These are phyloP conservation scores for Papilio demoleus DNA, from an alignment of 2,888 invertebrate species.

Conservation along the genomic window DNA sequence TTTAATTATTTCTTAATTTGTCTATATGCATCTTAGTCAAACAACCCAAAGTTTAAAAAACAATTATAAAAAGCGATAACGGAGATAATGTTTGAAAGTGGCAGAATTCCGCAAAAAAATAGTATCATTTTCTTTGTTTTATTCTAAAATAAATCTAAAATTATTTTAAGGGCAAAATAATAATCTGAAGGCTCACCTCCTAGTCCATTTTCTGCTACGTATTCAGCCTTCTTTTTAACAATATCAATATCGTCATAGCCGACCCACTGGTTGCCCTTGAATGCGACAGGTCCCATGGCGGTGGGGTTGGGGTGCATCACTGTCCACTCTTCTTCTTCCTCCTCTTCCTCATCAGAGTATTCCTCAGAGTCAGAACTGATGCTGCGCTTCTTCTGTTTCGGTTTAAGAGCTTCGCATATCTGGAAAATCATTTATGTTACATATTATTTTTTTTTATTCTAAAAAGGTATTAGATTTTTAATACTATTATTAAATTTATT, in stretches of 20 bases:
- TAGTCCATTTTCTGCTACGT: constrained; percentile 91
- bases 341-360: constrained; percentile 71
- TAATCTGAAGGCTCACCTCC: too few species aligned
- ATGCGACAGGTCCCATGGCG: constrained; percentile 96
- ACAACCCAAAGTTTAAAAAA: neutral
- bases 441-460: neutral
- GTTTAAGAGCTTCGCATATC: constrained; percentile 92
- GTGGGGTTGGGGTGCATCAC: constrained; percentile 91
- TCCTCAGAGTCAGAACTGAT: constrained; percentile 58
- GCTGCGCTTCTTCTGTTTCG: constrained; percentile 62
- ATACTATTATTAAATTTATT: neutral
- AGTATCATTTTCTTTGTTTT: too few species aligned
- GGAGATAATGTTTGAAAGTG: too few species aligned
- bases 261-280: constrained; percentile 93
- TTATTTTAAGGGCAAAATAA: too few species aligned
- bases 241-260: constrained; percentile 95
- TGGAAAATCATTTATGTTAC: constrained; percentile 56
- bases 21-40: too few species aligned
- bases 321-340: constrained; percentile 87
- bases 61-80: constrained; percentile 45
- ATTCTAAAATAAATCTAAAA: too few species aligned
- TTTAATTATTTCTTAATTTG: neutral
- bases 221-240: constrained; percentile 91
- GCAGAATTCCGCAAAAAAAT: too few species aligned
- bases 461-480: neutral